Conservation (phyloP, 2,888 invertebrate species). For the Dendrolimus pini region DNA sequence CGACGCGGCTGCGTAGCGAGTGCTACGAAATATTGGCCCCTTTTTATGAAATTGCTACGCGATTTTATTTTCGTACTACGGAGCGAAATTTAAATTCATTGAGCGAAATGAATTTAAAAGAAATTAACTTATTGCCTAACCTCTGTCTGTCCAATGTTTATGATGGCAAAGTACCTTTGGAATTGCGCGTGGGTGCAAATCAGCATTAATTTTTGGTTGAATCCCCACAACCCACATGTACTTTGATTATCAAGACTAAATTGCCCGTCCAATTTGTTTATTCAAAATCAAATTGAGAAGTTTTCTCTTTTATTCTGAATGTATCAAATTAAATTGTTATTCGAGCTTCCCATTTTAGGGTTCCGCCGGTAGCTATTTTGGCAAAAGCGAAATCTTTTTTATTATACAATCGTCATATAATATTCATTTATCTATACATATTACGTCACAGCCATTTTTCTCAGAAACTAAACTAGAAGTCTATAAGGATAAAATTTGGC, state of each 20-base stretch:
- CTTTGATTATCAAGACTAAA: constrained; percentile 1
- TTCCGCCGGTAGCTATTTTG: too few species aligned
- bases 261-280: background rate
- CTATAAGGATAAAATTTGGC: too few species aligned
- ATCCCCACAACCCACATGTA: constrained; percentile 7
- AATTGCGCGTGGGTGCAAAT: constrained; percentile 6
- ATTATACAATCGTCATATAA: too few species aligned
- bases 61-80: background rate
- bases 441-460: too few species aligned
- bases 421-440: too few species aligned
- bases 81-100: too few species aligned
- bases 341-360: too few species aligned
- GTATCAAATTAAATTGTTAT: background rate
- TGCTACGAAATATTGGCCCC: background rate
- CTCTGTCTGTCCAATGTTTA: background rate
- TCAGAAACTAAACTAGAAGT: too few species aligned
- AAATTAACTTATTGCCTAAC: too few species aligned
- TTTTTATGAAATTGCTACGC: background rate
- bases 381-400: too few species aligned
- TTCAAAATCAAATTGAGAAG: background rate
- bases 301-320: background rate
- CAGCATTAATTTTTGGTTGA: constrained; percentile 11
- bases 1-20: background rate
- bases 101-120: too few species aligned
- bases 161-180: background rate